Percentiles rank a stretch among this genome's conserved stretches.
These are phyloP conservation scores for Drosophila macrospina DNA, from an alignment of 2,888 invertebrate genomes.

Conservation along the genomic window DNA sequence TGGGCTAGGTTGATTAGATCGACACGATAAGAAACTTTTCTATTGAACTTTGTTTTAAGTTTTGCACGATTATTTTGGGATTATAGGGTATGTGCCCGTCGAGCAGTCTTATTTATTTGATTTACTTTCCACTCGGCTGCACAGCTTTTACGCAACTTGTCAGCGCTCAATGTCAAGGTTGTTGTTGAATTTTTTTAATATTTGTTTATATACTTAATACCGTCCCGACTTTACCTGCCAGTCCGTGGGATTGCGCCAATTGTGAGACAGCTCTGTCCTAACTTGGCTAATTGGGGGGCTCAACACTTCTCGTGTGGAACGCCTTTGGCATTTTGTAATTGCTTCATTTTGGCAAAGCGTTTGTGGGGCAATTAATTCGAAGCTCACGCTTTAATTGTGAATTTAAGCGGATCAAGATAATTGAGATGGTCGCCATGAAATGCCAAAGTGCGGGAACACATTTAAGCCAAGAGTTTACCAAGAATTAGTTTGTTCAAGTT, in stretches of 20 bases:
- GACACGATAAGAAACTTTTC: not conserved
- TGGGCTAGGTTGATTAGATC: not conserved
- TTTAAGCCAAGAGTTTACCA: not conserved
- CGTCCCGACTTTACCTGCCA: constrained; percentile 18
- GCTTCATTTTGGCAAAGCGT: constrained; percentile 61
- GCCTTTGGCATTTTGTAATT: constrained; percentile 74
- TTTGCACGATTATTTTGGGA: not conserved
- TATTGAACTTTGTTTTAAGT: not conserved
- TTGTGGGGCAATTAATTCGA: constrained; percentile 53
- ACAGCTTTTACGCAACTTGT: constrained; percentile 64
- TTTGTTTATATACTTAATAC: constrained; percentile 42
- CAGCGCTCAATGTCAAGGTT: constrained; percentile 75
- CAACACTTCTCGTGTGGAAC: constrained; percentile 72
- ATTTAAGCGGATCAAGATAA: constrained; percentile 53
- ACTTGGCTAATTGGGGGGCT: constrained; percentile 62
- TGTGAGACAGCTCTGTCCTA: constrained; percentile 32
- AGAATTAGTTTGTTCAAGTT: not conserved
- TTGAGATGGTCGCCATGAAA: constrained; percentile 7
- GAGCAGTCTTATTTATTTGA: constrained; percentile 6
- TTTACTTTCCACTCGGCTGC: constrained; percentile 66
- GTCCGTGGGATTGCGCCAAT: constrained; percentile 28
- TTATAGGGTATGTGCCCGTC: constrained; percentile 2
- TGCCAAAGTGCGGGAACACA: not conserved
- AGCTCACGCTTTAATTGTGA: constrained; percentile 54
- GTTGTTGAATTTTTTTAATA: constrained; percentile 49